Conservation (phyloP, 2,888 invertebrate genomes). For the Monoplex corrugatus region DNA sequence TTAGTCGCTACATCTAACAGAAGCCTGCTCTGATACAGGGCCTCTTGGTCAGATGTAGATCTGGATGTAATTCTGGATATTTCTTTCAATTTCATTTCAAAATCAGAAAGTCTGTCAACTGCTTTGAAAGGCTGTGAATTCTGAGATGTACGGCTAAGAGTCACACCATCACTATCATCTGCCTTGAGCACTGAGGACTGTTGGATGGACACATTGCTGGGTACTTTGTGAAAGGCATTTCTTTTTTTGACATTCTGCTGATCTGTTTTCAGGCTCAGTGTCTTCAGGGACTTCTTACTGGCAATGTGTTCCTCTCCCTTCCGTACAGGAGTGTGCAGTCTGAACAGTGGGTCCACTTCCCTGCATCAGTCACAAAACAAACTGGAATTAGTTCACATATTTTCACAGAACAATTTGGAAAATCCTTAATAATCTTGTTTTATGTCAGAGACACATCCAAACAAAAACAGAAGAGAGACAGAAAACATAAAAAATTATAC, state of each 20-base stretch:
- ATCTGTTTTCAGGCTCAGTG: constrained; percentile 48
- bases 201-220: not conserved
- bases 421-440: no score
- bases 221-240: constrained; percentile 9
- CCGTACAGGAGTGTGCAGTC: constrained; percentile 89
- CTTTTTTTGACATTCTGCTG: not conserved
- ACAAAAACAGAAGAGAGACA: no score
- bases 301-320: constrained; percentile 89
- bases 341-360: constrained; percentile 91
- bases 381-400: no score
- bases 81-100: not conserved
- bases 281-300: constrained; percentile 83
- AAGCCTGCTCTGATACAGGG: not conserved
- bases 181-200: not conserved
- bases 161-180: not conserved
- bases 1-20: not conserved
- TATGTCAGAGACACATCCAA: no score
- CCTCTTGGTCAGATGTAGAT: not conserved
- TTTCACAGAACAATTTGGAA: no score
- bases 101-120: not conserved
- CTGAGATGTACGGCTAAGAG: not conserved
- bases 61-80: not conserved
- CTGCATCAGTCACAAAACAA: constrained; percentile 78
- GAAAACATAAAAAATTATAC: constrained; percentile 4
- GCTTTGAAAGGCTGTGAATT: not conserved